Base-by-base conservation (phyloP, 2,113 vertebrate genomes). In the Apeltes quadracus region DNA sequence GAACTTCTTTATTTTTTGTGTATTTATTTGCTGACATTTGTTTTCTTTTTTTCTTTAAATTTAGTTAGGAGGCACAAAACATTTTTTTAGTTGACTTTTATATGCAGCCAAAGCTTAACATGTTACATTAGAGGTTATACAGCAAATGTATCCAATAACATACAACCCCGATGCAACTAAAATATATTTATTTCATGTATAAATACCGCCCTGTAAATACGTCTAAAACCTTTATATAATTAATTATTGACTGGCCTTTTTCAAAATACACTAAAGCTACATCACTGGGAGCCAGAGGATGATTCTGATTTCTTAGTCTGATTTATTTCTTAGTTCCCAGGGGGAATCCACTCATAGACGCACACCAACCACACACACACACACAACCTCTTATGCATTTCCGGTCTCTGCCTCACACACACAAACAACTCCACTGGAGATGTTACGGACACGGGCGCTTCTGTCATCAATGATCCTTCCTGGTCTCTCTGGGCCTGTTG, bases 401-500 rank as follows among this genome's bases (percentile, higher is more conserved):
- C 61, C 71, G 18, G 22, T 38, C 39, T 22, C 73, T 63, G 50
- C 7, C 34, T 43, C 55, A 53, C 69, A 54, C 75, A 59, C 48
- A 59, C 46, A 72, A 82, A 76, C 70, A 59, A 73, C 81, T 81
- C 62, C 43, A 67, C 61, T 55, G 74, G 75, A 72, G 83, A 79
- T 78, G 76, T 84, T 83, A 84, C 71, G 87, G 83, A 90, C 88
- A 84, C 83, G 76, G 75, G 75, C 53, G 48, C 69, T 53, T 76
- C 84, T 84, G 79, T 88, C 89, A 90, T 91, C 94, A 93, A 93
- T 91, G 93, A 94, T 91, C 90, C 94, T 70, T 76, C 92, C 90
- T 91, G 93, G 94, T 95, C 96, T 96, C 96, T 92, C 75, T 12
- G 93, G 96, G 94, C 95, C 93, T 91, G 94, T 88, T 97, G 96